These are phyloP conservation scores for Halcyon malimbica DNA, from an alignment of 2,113 vertebrate species.

Conservation along the genomic window DNA sequence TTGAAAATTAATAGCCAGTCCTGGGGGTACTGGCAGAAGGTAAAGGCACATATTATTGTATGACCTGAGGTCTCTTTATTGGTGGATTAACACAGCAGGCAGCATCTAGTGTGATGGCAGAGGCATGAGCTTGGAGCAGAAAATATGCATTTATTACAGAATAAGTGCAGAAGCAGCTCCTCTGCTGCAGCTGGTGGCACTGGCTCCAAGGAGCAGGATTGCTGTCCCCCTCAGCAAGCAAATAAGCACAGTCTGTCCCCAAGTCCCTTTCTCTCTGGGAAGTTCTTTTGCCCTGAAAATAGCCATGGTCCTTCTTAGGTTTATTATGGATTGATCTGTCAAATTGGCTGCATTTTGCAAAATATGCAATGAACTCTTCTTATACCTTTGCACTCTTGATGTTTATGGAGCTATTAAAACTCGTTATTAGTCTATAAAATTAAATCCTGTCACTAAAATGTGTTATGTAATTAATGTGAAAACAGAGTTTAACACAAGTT, in stretches of 20 bases:
- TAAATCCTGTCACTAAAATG: not conserved
- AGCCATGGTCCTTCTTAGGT: not conserved
- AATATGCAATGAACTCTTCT: not conserved
- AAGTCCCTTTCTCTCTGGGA: not conserved
- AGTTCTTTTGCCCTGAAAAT: not conserved
- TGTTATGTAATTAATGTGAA: not conserved
- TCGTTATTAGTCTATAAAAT: not conserved
- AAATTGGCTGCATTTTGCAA: not conserved
- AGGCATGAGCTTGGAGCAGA: slow-evolving; percentile 17
- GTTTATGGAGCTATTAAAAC: not conserved
- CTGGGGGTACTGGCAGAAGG: slow-evolving; percentile 9
- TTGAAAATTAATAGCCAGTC: slow-evolving; percentile 52
- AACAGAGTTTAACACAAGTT: not conserved
- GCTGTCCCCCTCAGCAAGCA: not conserved
- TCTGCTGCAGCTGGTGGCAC: slow-evolving; percentile 22
- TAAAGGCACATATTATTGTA: slow-evolving; percentile 31
- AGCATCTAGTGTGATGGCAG: not conserved
- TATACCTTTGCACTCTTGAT: not conserved
- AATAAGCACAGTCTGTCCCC: not conserved
- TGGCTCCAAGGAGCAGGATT: not conserved
- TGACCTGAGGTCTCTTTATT: slow-evolving; percentile 41
- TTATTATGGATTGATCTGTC: not conserved
- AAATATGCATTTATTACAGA: not conserved
- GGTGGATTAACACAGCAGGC: slow-evolving; percentile 50
- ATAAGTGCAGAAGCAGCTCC: not conserved